Conservation (phyloP, 2,888 invertebrate genomes). For the Mesochorus sp. region DNA sequence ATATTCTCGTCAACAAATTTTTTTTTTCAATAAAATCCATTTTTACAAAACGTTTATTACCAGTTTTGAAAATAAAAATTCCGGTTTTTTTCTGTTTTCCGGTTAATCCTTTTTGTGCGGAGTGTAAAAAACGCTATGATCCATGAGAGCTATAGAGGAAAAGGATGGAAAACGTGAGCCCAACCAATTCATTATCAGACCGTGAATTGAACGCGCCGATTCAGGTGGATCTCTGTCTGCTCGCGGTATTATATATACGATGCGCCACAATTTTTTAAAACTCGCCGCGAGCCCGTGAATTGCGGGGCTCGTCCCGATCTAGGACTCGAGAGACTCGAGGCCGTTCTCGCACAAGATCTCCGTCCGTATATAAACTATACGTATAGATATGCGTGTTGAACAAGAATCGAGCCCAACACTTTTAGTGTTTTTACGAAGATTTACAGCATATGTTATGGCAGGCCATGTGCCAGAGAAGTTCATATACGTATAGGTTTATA, state of each 20-base stretch:
- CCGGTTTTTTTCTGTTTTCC: too few species aligned
- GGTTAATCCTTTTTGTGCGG: not conserved
- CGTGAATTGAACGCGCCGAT: conserved; percentile 57
- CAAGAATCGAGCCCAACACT: conserved; percentile 27
- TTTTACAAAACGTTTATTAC: too few species aligned
- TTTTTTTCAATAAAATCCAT: too few species aligned
- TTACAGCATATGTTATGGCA: too few species aligned
- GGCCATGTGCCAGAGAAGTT: conserved; percentile 18
- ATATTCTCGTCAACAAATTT: too few species aligned
- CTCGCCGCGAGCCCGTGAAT: too few species aligned
- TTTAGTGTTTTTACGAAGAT: conserved; percentile 46
- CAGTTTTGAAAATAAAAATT: too few species aligned
- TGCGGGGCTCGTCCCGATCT: conserved; percentile 41
- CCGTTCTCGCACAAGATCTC: conserved; percentile 12
- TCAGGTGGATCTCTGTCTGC: conserved; percentile 30
- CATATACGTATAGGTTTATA: too few species aligned
- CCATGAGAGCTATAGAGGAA: not conserved
- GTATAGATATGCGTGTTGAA: conserved; percentile 8
- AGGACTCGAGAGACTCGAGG: conserved; percentile 43
- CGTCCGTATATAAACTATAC: not conserved
- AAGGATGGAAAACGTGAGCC: not conserved
- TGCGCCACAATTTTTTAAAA: too few species aligned
- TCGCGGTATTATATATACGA: not conserved
- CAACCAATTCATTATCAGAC: conserved; percentile 47
- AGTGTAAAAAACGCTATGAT: not conserved